phyloP scores from a whole-genome alignment of 2,888 invertebrate genomes.

The Glyphotaelius pellucidus region DNA sequence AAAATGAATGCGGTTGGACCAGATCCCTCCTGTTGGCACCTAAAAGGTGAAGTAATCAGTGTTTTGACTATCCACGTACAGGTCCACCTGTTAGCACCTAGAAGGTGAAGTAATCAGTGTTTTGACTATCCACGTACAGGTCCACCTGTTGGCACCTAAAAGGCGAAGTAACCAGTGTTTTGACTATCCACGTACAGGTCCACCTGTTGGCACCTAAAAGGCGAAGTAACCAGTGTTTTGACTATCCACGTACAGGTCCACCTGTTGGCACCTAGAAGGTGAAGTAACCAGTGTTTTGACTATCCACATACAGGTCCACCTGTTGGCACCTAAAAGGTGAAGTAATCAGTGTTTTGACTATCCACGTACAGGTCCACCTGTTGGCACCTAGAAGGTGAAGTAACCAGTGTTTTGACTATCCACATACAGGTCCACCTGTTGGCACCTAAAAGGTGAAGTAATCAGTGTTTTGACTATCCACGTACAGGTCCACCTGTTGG shows the following conservation, averaged over 20 bases:
- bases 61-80: too few species aligned
- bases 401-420: not conserved
- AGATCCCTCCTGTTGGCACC: constrained; percentile 22
- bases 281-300: not conserved
- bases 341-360: not conserved
- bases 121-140: not conserved
- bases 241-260: not conserved
- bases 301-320: not conserved
- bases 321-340: constrained; percentile 18
- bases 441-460: constrained; percentile 9
- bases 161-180: not conserved
- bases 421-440: not conserved
- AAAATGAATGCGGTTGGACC: not conserved
- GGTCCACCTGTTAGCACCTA: constrained; percentile 18
- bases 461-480: not conserved
- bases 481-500: constrained; percentile 3
- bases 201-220: constrained; percentile 24
- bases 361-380: not conserved
- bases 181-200: not conserved
- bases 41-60: not conserved
- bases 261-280: constrained; percentile 20
- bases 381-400: constrained; percentile 13
- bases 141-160: constrained; percentile 24
- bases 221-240: not conserved
- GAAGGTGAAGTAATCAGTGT: not conserved